Percentiles rank a stretch among this genome's conserved stretches.
Evolutionary conservation across 37 sponge, comb jelly and placozoan species (phyloP).

Genomic region (Aphrocallistes beatrix): DNA sequence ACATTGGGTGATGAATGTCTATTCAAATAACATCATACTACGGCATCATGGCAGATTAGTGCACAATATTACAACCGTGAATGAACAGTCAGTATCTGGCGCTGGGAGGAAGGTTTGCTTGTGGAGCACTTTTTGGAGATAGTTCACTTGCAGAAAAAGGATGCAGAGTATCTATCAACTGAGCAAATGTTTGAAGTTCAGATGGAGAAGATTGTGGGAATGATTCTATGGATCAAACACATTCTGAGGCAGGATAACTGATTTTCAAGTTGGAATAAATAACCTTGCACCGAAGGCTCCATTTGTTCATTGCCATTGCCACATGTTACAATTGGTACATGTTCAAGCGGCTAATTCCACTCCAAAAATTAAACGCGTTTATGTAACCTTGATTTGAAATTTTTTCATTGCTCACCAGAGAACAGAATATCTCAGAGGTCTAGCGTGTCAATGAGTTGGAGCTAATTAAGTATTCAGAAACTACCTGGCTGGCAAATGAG

Average conservation of each 20-base stretch:
- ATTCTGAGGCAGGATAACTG: slow-evolving; percentile 41
- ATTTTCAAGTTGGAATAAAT: slow-evolving; percentile 29
- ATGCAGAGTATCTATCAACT: too few species aligned
- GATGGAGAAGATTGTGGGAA: slow-evolving; percentile 36
- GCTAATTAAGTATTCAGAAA: not conserved
- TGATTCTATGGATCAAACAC: slow-evolving; percentile 53
- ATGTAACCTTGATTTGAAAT: slow-evolving; percentile 25
- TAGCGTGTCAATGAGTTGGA: not conserved
- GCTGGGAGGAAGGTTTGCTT: not conserved
- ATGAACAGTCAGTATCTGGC: not conserved
- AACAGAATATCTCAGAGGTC: slow-evolving; percentile 1
- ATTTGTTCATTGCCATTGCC: slow-evolving; percentile 43
- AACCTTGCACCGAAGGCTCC: slow-evolving; percentile 37
- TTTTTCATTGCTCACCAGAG: slow-evolving; percentile 17
- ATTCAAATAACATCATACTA: not conserved
- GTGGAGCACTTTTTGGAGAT: slow-evolving; percentile 2
- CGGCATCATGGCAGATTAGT: slow-evolving; percentile 12
- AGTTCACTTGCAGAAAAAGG: not conserved
- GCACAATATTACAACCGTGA: not conserved
- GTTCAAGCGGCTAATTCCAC: slow-evolving; percentile 23
- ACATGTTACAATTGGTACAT: slow-evolving; percentile 10
- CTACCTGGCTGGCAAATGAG: not conserved
- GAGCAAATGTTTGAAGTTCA: too few species aligned
- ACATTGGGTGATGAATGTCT: too few species aligned
- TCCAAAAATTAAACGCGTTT: slow-evolving; percentile 21